Percentiles rank a stretch among this genome's conserved stretches.
Conservation (phyloP, 2,888 invertebrate species). For the Patella pellucida region DNA sequence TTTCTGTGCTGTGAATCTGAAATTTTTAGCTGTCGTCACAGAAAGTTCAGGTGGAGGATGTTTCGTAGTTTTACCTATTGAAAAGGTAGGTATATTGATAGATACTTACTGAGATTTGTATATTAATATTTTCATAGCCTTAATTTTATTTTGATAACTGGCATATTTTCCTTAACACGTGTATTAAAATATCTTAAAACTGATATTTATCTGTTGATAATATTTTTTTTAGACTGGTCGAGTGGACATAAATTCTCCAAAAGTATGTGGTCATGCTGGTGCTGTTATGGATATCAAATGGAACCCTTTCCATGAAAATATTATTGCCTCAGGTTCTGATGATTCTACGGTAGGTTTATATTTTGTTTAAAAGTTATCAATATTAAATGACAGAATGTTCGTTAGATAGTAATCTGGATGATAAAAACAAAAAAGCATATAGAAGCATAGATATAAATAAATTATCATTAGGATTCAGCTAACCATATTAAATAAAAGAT, state of each 20-base stretch:
- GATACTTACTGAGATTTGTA: no score
- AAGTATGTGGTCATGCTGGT: slow-evolving; percentile 96
- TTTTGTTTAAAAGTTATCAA: not conserved
- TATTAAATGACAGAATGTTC: no score
- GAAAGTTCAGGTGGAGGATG: slow-evolving; percentile 91
- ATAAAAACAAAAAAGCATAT: no score
- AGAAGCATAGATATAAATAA: no score
- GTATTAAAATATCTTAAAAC: no score
- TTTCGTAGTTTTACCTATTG: slow-evolving; percentile 91
- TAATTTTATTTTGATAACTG: no score
- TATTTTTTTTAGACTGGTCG: slow-evolving; percentile 83
- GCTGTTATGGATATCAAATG: slow-evolving; percentile 96
- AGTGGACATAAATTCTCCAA: slow-evolving; percentile 91
- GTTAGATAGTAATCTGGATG: no score
- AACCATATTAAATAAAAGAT: no score
- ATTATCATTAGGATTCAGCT: no score
- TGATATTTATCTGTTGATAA: not conserved
- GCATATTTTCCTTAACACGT: no score
- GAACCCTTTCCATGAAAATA: slow-evolving; percentile 98
- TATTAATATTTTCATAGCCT: no score
- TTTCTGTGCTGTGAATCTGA: slow-evolving; percentile 98
- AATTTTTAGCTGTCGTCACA: slow-evolving; percentile 96
- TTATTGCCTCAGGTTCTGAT: slow-evolving; percentile 96
- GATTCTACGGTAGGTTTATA: slow-evolving; percentile 84
- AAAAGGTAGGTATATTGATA: slow-evolving; percentile 78